A percentile compares a stretch with the other conserved stretches of the same genome.
Conservation (phyloP, 2,113 vertebrate genomes). For the Meriones unguiculatus region DNA sequence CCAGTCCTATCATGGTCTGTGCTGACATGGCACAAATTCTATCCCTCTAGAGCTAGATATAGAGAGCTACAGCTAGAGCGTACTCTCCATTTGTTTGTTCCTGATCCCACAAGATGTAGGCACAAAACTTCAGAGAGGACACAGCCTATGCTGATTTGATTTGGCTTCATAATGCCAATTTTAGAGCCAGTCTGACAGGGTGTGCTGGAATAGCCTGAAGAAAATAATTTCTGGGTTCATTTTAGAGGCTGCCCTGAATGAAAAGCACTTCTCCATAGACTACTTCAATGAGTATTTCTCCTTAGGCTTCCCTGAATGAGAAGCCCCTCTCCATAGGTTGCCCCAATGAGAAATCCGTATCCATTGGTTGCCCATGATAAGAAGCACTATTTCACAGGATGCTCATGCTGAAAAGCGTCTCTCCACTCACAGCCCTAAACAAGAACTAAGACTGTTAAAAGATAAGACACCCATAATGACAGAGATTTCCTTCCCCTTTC, state of each 20-base stretch:
- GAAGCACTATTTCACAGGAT: neutral
- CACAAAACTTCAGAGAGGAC: neutral
- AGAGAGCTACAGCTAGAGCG: neutral
- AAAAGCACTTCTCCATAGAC: neutral
- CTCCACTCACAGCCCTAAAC: neutral
- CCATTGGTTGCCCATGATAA: neutral
- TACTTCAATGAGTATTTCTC: neutral
- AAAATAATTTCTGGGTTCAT: neutral
- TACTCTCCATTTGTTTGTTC: neutral
- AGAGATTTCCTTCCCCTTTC: neutral
- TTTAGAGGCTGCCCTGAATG: neutral
- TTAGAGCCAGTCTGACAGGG: neutral
- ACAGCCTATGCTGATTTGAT: neutral
- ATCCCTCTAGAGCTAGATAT: neutral
- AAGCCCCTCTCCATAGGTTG: neutral
- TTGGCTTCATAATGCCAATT: neutral
- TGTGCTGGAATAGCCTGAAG: neutral
- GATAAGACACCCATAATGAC: neutral
- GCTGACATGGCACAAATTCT: neutral
- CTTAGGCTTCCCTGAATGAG: neutral
- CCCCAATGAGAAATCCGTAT: neutral
- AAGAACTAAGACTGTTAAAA: neutral
- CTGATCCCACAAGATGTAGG: constrained; percentile 25
- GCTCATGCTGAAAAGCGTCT: neutral
- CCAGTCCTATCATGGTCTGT: neutral